Percentiles rank a stretch among this genome's conserved stretches.
Evolutionary conservation across 2,113 vertebrate genomes (phyloP).

Genomic region (Parotia lawesii): DNA sequence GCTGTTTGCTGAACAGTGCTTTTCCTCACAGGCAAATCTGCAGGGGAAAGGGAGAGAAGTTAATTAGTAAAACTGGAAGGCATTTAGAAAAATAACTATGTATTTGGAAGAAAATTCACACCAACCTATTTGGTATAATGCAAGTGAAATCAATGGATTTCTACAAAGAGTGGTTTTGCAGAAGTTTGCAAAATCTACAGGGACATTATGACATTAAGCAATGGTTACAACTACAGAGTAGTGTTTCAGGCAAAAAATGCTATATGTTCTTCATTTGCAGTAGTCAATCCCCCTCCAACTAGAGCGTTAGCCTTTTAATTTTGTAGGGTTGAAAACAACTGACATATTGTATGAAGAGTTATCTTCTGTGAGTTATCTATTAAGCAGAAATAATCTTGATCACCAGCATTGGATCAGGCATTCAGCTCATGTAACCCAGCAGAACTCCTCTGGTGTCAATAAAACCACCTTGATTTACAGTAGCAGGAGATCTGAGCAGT

Average conservation of each 20-base stretch:
- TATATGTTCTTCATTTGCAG: neutral
- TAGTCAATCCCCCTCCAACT: neutral
- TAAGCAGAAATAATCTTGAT: constrained; percentile 7
- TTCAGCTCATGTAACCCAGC: neutral
- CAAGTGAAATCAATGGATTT: neutral
- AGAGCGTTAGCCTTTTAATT: neutral
- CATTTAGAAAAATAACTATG: neutral
- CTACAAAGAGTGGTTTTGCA: neutral
- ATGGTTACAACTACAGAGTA: neutral
- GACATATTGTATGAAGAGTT: neutral
- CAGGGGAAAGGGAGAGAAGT: neutral
- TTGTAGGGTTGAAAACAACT: neutral
- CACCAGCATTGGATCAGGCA: neutral
- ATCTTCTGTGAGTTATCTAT: neutral
- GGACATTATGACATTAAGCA: neutral
- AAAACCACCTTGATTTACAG: constrained; percentile 28
- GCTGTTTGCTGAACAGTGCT: neutral
- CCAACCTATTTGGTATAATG: neutral
- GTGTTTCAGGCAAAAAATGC: neutral
- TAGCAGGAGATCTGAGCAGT: neutral
- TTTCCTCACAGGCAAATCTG: neutral
- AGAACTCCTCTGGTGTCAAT: constrained; percentile 29
- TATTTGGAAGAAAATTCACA: neutral
- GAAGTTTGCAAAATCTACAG: neutral
- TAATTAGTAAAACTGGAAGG: constrained; percentile 18